Evolutionary conservation across 2,113 vertebrate genomes (phyloP), one percentile per base, ranked within the genome.

Genomic region (Xiphophorus maculatus): DNA sequence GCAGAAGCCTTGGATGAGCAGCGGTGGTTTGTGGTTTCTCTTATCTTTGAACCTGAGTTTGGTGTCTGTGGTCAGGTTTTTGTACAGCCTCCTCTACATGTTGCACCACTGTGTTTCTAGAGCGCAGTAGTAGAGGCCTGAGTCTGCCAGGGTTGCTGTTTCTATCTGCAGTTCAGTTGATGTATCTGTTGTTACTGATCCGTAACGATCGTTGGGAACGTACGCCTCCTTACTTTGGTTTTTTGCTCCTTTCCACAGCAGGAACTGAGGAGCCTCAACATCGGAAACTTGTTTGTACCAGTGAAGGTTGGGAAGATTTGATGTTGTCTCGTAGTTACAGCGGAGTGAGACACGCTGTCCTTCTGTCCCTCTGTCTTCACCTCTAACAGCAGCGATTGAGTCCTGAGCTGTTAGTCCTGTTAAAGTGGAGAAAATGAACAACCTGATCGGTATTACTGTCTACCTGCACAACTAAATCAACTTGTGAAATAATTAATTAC

Each of bases 51-150:
- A 64, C 69, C 66, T 37, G 9, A 66, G 35, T 66, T 62, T 37
- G 17, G 73, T 79, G 76, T 73, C 63, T 76, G 81, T 65, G 37
- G 70, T 77, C 67, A 83, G 71, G 35, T 86, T 80, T 83, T 81
- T 87, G 74, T 87, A 60, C 74, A 86, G 77, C 74, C 71, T 83
- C 74, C 62, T 71, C 66, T 68, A 74, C 58, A 65, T 73, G 79
- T 76, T 79, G 69, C 62, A 67, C 79, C 84, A 83, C 70, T 71
- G 81, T 87, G 82, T 64, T 13, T 76, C 0, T 65, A 76, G 37
- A 74, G 75, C 74, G 75, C 85, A 87, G 78, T 83, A 83, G 84
- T 77, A 86, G 54, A 83, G 74, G 71, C 30, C 74, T 65, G 74
- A 10, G 66, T 86, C 80, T 76, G 65, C 48, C 71, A 75, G 64